Evolutionary conservation across 2,888 invertebrate genomes (phyloP).

Genomic region (Timema podura): DNA sequence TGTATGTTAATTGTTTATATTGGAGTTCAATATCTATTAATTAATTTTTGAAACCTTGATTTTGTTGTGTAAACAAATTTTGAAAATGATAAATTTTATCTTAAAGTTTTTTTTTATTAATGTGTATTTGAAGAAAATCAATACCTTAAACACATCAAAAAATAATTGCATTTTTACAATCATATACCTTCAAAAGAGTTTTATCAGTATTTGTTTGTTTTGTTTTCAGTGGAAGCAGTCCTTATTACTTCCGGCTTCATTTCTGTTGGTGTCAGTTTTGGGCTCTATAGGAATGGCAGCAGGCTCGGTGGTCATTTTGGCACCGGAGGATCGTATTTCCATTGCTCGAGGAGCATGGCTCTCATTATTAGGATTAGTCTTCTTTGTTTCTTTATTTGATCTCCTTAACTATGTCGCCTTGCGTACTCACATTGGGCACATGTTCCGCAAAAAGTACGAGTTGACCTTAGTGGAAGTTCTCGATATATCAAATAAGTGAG

Average conservation of each 20-base stretch:
- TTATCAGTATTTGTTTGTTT: constrained; percentile 5
- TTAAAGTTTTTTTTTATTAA: too few relatives aligned
- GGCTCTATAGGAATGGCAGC: constrained; percentile 46
- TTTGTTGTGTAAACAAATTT: too few relatives aligned
- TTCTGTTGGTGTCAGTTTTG: constrained; percentile 45
- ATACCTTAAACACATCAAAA: too few relatives aligned
- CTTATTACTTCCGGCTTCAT: constrained; percentile 34
- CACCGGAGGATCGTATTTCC: constrained; percentile 54
- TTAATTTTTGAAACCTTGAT: too few relatives aligned
- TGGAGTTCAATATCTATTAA: too few relatives aligned
- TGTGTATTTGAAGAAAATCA: too few relatives aligned
- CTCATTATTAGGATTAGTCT: constrained; percentile 60
- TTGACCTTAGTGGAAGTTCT: constrained; percentile 63
- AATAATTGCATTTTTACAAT: too few relatives aligned
- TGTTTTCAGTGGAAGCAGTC: constrained; percentile 24
- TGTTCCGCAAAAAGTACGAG: constrained; percentile 59
- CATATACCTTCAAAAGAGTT: too few relatives aligned
- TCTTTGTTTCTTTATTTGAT: constrained; percentile 64
- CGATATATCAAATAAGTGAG: constrained; percentile 73
- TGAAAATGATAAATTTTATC: too few relatives aligned
- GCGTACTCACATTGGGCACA: constrained; percentile 56
- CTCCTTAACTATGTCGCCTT: constrained; percentile 58
- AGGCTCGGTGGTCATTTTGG: constrained; percentile 47
- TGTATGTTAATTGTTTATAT: too few relatives aligned
- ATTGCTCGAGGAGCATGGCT: constrained; percentile 56